These are phyloP conservation scores for Hydroisotoma schaefferi DNA, from an alignment of 2,888 invertebrate species.

Conservation along the genomic window DNA sequence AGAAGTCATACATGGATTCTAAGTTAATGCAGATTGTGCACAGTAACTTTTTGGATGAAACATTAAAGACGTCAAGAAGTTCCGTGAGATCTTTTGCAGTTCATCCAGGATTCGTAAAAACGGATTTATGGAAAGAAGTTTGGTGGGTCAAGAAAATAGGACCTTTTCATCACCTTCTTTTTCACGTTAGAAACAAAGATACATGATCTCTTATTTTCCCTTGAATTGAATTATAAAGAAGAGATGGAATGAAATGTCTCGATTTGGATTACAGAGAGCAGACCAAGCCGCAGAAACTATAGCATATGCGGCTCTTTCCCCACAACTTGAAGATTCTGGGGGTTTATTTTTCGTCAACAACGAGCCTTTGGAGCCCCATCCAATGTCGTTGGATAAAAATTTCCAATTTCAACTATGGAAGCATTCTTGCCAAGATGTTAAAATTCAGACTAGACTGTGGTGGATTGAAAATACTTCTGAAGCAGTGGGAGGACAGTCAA, in stretches of 20 bases:
- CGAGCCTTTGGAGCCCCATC: conserved; percentile 52
- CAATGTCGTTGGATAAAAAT: conserved; percentile 59
- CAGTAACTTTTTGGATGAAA: conserved; percentile 61
- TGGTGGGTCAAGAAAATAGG: conserved; percentile 25
- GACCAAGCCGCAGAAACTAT: conserved; percentile 75
- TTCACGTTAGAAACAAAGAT: conserved; percentile 17
- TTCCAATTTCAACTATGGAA: conserved; percentile 67
- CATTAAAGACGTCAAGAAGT: conserved; percentile 57
- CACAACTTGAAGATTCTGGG: conserved; percentile 67
- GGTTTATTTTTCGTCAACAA: conserved; percentile 82
- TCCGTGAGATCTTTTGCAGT: conserved; percentile 67
- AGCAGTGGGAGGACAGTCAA: neutral
- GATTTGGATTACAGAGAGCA: conserved; percentile 60
- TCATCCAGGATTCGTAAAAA: conserved; percentile 80
- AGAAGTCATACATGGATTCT: conserved; percentile 73
- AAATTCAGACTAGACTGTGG: conserved; percentile 5
- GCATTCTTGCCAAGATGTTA: conserved; percentile 57
- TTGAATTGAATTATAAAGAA: neutral
- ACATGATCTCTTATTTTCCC: neutral
- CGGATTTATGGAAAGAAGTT: conserved; percentile 20
- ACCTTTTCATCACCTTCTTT: conserved; percentile 20
- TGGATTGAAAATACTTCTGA: neutral
- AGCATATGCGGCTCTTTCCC: conserved; percentile 71
- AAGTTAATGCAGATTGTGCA: conserved; percentile 73
- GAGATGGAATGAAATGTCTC: neutral